Percentiles rank a stretch among this genome's conserved stretches.
These are phyloP conservation scores for Ictalurus furcatus DNA, from an alignment of 2,113 vertebrate species.

Conservation along the genomic window DNA sequence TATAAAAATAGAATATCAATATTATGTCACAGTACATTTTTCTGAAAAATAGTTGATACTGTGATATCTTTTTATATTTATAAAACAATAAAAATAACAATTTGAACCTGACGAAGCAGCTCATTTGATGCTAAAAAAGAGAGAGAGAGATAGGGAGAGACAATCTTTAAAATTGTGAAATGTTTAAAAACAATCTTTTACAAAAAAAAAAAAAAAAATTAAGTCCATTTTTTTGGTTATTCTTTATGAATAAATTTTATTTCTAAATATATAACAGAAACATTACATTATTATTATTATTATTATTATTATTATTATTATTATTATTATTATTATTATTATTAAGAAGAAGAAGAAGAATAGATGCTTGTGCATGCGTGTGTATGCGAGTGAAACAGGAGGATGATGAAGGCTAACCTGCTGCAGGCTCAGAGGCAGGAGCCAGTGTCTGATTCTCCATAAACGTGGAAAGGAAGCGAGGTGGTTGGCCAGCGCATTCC, in stretches of 20 bases:
- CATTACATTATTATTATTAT: not conserved
- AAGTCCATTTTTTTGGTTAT: not conserved
- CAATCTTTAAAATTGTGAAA: no score
- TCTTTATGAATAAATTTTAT: not conserved
- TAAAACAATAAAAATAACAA: not conserved
- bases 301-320: not conserved
- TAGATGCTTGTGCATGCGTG: not conserved
- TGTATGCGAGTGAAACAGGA: conserved; percentile 18
- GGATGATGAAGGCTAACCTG: conserved; percentile 31
- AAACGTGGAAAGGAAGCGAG: conserved; percentile 67
- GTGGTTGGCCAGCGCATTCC: conserved; percentile 72
- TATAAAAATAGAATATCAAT: not conserved
- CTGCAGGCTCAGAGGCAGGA: conserved; percentile 58
- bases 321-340: no score
- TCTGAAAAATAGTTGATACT: not conserved
- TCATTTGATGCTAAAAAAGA: not conserved
- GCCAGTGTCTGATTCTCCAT: conserved; percentile 68
- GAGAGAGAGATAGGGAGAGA: no score
- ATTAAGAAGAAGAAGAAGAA: not conserved
- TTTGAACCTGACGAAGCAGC: not conserved
- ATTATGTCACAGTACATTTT: not conserved
- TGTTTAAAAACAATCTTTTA: not conserved
- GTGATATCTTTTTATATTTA: not conserved
- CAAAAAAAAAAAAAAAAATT: no score
- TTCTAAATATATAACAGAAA: not conserved